Evolutionary conservation across 2,888 invertebrate genomes (phyloP).

Genomic region (Netelia inedita): DNA sequence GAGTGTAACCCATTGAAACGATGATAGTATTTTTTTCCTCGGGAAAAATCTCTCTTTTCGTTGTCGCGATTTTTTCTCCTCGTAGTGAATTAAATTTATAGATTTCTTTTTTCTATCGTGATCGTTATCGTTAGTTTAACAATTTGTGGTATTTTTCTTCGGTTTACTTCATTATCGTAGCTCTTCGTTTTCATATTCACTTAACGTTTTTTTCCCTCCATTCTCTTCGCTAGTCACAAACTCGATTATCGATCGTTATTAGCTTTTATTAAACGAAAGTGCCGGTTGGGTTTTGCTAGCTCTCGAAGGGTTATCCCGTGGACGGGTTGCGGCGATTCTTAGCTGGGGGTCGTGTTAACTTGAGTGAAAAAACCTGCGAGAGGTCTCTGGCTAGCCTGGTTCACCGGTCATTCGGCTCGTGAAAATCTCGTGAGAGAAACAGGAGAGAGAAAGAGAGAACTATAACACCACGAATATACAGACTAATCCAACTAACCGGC

Average conservation of each 20-base stretch:
- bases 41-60: neutral
- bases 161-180: neutral
- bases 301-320: constrained; percentile 42
- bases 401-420: constrained; percentile 29
- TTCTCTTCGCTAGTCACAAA: neutral
- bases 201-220: neutral
- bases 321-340: constrained; percentile 68
- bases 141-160: neutral
- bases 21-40: neutral
- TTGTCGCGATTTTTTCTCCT: neutral
- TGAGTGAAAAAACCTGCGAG: constrained; percentile 83
- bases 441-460: neutral
- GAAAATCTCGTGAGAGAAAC: constrained; percentile 36
- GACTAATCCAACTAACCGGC: constrained; percentile 39
- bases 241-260: constrained; percentile 80
- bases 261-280: constrained; percentile 82
- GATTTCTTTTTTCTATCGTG: neutral
- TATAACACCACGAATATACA: constrained; percentile 31
- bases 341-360: constrained; percentile 81
- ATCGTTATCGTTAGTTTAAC: neutral
- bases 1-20: neutral
- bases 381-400: constrained; percentile 73
- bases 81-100: neutral
- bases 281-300: constrained; percentile 63
- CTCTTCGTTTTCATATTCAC: neutral